phyloP scores from a whole-genome alignment of 1,140 invertebrate species.

The Drosophila azteca region DNA sequence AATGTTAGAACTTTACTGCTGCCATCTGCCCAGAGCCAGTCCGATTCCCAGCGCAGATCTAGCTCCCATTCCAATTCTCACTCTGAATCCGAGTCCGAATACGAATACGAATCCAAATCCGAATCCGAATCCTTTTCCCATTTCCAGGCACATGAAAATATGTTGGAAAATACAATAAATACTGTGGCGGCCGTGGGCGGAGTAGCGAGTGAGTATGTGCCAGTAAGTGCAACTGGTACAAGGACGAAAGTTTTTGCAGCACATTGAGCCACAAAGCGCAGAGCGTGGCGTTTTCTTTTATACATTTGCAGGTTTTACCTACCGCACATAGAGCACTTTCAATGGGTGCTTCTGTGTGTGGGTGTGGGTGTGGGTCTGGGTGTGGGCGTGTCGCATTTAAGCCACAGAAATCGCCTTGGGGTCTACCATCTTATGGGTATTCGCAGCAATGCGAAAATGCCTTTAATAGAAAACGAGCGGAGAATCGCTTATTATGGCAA shows the following conservation, averaged over 20 bases:
- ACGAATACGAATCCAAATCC: slow-evolving; percentile 10
- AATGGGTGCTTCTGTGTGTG: slow-evolving; percentile 25
- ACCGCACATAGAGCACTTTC: slow-evolving; percentile 40
- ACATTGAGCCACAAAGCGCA: slow-evolving; percentile 72
- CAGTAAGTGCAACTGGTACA: slow-evolving; percentile 75
- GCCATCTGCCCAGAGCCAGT: slow-evolving; percentile 21
- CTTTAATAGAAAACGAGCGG: slow-evolving; percentile 78
- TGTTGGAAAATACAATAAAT: slow-evolving; percentile 73
- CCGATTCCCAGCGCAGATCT: too few relatives aligned
- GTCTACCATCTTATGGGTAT: slow-evolving; percentile 60
- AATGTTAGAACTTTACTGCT: slow-evolving; percentile 48
- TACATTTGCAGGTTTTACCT: slow-evolving; percentile 66
- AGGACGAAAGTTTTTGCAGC: slow-evolving; percentile 76
- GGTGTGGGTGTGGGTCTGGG: slow-evolving; percentile 24
- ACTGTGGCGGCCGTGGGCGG: neutral
- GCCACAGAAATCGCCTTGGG: slow-evolving; percentile 70
- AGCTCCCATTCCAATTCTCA: slow-evolving; percentile 3
- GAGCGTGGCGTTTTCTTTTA: slow-evolving; percentile 75
- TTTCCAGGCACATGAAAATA: slow-evolving; percentile 45
- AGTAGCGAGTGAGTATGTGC: slow-evolving; percentile 16
- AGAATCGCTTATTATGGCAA: slow-evolving; percentile 75
- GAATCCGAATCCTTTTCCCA: slow-evolving; percentile 30
- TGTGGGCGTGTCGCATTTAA: slow-evolving; percentile 74
- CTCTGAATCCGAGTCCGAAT: neutral
- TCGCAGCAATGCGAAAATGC: slow-evolving; percentile 36